phyloP scores from a whole-genome alignment of 2,888 invertebrate species.

The Koerneria pararmatus region DNA sequence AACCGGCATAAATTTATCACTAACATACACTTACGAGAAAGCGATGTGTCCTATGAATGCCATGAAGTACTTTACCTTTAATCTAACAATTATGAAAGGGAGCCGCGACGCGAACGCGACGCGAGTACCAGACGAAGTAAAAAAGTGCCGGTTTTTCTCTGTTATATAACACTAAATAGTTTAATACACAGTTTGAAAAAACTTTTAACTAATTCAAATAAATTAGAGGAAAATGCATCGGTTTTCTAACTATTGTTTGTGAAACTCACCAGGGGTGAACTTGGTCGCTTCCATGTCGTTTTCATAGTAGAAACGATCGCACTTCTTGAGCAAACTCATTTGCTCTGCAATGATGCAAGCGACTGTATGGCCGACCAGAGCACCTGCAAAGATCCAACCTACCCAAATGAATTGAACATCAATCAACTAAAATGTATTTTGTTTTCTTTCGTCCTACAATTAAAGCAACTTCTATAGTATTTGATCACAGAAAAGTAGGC shows the following conservation, averaged over 20 bases:
- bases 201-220: background rate
- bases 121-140: too few relatives aligned
- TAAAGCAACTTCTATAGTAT: too few relatives aligned
- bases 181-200: background rate
- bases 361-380: constrained; percentile 81
- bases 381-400: constrained; percentile 68
- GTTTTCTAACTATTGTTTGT: background rate
- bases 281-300: constrained; percentile 46
- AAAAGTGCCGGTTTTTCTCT: too few relatives aligned
- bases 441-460: too few relatives aligned
- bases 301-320: constrained; percentile 88
- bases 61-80: background rate
- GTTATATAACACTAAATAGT: background rate
- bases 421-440: background rate
- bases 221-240: background rate
- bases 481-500: too few relatives aligned
- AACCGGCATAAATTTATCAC: too few relatives aligned
- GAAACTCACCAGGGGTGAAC: constrained; percentile 53
- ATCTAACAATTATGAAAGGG: background rate
- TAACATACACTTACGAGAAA: too few relatives aligned
- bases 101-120: too few relatives aligned
- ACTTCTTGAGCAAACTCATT: constrained; percentile 67
- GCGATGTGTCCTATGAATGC: background rate
- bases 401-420: background rate
- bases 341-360: constrained; percentile 90